Evolutionary conservation across 2,797 vertebrate genomes (phyloP).

Genomic region (Tragelaphus eurycerus): DNA sequence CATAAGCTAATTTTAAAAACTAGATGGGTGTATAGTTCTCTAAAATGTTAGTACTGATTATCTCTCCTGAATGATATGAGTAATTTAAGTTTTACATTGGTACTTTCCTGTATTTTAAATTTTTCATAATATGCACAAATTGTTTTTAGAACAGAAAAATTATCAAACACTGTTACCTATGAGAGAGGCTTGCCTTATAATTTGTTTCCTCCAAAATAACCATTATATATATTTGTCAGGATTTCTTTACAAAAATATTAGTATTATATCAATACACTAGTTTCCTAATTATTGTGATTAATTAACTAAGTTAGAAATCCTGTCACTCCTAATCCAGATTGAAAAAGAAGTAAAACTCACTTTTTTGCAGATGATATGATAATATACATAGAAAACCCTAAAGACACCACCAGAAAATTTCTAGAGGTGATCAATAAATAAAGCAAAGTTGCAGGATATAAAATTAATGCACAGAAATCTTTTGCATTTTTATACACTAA

Average conservation of each 20-base stretch:
- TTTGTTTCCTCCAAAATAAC: conserved; percentile 23
- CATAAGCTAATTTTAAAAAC: neutral
- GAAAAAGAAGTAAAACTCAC: neutral
- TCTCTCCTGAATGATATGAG: neutral
- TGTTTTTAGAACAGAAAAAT: neutral
- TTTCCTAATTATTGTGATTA: neutral
- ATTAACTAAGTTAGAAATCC: neutral
- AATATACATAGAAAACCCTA: neutral
- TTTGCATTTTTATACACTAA: neutral
- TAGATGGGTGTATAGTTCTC: neutral
- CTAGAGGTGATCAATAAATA: neutral
- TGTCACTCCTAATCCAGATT: neutral
- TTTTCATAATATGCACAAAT: neutral
- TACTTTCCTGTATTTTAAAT: neutral
- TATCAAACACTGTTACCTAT: neutral
- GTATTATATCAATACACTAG: neutral
- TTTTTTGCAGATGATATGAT: neutral
- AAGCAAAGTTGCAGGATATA: neutral
- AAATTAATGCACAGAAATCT: neutral
- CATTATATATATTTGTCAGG: neutral
- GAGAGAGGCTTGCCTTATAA: neutral
- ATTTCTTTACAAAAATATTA: neutral
- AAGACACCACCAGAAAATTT: neutral
- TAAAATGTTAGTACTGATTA: neutral
- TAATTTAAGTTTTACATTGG: conserved; percentile 7